Conservation (phyloP, 2,888 invertebrate genomes). For the Oligia strigilis region DNA sequence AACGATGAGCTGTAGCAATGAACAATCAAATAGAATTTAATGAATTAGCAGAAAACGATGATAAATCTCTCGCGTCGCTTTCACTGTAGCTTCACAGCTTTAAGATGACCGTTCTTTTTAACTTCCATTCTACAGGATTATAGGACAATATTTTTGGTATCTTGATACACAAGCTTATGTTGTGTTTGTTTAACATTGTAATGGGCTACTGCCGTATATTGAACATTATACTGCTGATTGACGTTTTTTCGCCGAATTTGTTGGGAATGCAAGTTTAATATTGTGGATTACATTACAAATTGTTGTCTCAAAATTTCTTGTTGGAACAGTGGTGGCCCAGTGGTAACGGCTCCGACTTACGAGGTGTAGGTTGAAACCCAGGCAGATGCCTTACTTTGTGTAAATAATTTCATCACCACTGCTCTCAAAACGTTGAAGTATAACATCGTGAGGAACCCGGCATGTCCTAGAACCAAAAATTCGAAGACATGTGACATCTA, state of each 20-base stretch:
- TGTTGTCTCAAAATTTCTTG: background rate
- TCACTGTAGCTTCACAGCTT: constrained; percentile 30
- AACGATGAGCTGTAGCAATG: background rate
- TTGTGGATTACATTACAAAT: background rate
- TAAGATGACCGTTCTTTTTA: constrained; percentile 63
- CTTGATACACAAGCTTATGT: constrained; percentile 59
- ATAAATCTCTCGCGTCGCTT: constrained; percentile 37
- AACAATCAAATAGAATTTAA: background rate
- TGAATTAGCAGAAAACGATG: background rate
- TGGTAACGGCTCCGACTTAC: too few species aligned
- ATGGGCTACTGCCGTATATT: constrained; percentile 42
- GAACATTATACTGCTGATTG: constrained; percentile 24
- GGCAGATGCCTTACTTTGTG: too few species aligned
- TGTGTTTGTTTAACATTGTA: constrained; percentile 59
- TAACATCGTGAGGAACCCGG: too few species aligned
- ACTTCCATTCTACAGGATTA: constrained; percentile 59
- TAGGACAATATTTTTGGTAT: constrained; percentile 53
- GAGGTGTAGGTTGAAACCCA: too few species aligned
- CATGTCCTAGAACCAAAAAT: too few species aligned
- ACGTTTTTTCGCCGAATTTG: constrained; percentile 7
- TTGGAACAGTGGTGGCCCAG: too few species aligned
- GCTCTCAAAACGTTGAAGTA: too few species aligned
- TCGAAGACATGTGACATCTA: too few species aligned
- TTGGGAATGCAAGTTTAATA: constrained; percentile 13
- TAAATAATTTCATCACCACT: too few species aligned